phyloP scores from a whole-genome alignment of 2,113 vertebrate species.

The Scatophagus argus region DNA sequence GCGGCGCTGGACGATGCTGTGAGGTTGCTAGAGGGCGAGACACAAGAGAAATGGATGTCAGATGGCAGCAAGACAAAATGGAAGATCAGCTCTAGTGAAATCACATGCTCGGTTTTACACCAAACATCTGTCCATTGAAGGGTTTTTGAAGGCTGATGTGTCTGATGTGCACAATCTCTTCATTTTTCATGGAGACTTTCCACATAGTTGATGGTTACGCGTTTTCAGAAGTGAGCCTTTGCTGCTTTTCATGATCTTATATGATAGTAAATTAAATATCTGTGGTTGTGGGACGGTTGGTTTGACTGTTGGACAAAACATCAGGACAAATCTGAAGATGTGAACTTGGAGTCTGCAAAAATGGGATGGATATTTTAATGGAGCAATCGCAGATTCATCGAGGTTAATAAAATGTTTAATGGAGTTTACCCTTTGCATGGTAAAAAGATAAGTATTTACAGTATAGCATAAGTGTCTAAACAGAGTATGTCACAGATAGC shows the following conservation, averaged over 20 bases:
- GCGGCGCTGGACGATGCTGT: conserved; percentile 92
- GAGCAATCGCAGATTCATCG: too few relatives aligned
- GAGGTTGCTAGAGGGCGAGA: conserved; percentile 88
- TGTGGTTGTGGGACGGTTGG: neutral
- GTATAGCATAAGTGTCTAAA: neutral
- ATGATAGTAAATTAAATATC: neutral
- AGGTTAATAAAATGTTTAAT: too few relatives aligned
- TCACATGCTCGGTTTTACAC: too few relatives aligned
- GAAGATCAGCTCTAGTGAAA: neutral
- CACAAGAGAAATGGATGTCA: neutral
- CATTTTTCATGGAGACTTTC: neutral
- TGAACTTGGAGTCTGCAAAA: too few relatives aligned
- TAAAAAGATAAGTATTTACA: conserved; percentile 17
- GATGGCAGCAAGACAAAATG: neutral
- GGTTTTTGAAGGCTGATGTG: neutral
- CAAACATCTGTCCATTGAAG: too few relatives aligned
- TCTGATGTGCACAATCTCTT: neutral
- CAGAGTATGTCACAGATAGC: neutral
- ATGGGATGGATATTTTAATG: too few relatives aligned
- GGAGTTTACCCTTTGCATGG: neutral
- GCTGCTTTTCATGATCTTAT: neutral
- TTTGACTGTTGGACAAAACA: neutral
- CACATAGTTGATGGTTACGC: neutral
- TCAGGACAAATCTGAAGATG: neutral
- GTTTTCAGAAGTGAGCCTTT: neutral